Conservation (phyloP, 2,888 invertebrate species). For the Dinocampus coccinellae region DNA sequence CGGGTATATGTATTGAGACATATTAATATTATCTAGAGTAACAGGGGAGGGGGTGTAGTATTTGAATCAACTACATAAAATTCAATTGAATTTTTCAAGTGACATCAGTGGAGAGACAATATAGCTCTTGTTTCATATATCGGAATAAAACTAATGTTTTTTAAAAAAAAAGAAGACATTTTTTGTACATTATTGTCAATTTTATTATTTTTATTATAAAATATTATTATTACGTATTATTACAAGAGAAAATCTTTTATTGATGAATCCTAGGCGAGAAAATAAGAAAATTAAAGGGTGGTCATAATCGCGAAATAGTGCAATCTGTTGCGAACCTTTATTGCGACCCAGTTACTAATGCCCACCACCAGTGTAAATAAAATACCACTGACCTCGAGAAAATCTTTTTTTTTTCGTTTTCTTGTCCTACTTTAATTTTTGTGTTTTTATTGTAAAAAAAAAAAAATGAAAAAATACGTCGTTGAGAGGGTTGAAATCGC, state of each 20-base stretch:
- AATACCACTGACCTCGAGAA: constrained; percentile 31
- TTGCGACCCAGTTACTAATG: constrained; percentile 34
- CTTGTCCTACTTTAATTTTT: constrained; percentile 21
- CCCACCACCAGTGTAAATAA: constrained; percentile 19
- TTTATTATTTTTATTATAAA: not conserved
- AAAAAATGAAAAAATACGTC: constrained; percentile 28
- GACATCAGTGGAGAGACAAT: constrained; percentile 4
- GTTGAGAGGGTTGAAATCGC: not conserved
- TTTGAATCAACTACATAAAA: constrained; percentile 9
- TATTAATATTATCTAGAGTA: constrained; percentile 4
- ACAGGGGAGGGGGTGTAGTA: not conserved
- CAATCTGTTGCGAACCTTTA: constrained; percentile 43
- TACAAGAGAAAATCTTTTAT: constrained; percentile 11
- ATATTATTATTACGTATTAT: not conserved
- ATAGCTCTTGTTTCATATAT: not conserved
- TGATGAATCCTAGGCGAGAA: constrained; percentile 2
- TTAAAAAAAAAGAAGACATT: not conserved
- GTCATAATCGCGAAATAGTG: constrained; percentile 36
- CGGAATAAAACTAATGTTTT: not conserved
- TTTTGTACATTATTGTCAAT: not conserved
- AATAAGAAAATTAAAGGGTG: constrained; percentile 32
- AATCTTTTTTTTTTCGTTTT: constrained; percentile 18
- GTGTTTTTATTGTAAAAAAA: not conserved
- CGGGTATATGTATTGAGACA: constrained; percentile 18
- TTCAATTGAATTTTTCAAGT: not conserved